Conservation (phyloP, 2,888 invertebrate species). For the Meghimatium bilineatum region DNA sequence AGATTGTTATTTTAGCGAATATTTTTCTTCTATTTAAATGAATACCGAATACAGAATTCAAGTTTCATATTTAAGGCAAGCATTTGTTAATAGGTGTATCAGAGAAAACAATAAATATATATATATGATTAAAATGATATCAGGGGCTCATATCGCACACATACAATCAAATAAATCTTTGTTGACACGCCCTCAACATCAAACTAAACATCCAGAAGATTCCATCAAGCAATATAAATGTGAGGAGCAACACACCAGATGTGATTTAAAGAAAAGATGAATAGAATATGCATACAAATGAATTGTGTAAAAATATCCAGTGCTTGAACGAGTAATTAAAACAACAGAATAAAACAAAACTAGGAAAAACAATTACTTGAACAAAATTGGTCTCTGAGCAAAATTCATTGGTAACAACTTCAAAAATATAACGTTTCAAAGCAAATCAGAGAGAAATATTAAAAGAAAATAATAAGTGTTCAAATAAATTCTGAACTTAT, state of each 20-base stretch:
- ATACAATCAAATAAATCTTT: not conserved
- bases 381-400: constrained; percentile 48
- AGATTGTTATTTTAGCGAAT: constrained; percentile 6
- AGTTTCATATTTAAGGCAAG: constrained; percentile 23
- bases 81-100: constrained; percentile 8
- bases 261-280: not conserved
- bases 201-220: not conserved
- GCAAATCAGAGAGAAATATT: constrained; percentile 24
- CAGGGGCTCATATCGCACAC: not conserved
- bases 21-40: not conserved
- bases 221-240: not conserved
- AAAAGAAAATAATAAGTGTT: not conserved
- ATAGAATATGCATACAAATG: not conserved
- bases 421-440: constrained; percentile 4
- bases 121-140: not conserved
- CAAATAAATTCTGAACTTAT: not conserved
- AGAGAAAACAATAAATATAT: not conserved
- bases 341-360: constrained; percentile 20
- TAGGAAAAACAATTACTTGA: constrained; percentile 27
- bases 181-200: not conserved
- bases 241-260: not conserved
- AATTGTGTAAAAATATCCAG: constrained; percentile 20
- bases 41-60: constrained; percentile 2
- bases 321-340: constrained; percentile 14
- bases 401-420: constrained; percentile 32